These are phyloP conservation scores for Buathra laborator DNA, from an alignment of 2,888 invertebrate species.

Conservation along the genomic window DNA sequence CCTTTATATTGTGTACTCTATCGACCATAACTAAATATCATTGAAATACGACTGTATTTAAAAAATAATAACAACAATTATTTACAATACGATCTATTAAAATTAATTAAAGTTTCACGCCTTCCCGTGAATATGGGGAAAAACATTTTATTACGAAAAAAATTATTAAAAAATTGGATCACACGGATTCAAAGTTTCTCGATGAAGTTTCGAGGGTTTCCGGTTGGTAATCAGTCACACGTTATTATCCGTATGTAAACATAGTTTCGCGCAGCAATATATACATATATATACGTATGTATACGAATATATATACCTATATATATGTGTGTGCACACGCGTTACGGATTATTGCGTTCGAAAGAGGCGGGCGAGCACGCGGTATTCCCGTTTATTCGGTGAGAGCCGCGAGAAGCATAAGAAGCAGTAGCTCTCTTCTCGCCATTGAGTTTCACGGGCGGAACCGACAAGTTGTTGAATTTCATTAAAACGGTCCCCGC, in stretches of 20 bases:
- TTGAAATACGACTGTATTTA: background rate
- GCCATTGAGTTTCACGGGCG: slow-evolving; percentile 65
- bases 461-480: slow-evolving; percentile 64
- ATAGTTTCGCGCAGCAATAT: slow-evolving; percentile 32
- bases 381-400: slow-evolving; percentile 44
- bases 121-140: background rate
- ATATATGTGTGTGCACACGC: background rate
- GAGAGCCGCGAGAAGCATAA: slow-evolving; percentile 36
- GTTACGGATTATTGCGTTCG: background rate
- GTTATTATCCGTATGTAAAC: slow-evolving; percentile 32
- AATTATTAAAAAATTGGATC: slow-evolving; percentile 47
- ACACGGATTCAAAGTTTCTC: slow-evolving; percentile 37
- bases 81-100: background rate
- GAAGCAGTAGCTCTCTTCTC: slow-evolving; percentile 38
- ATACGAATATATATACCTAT: no score
- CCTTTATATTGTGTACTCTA: background rate
- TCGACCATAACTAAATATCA: background rate
- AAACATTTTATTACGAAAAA: slow-evolving; percentile 2
- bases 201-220: slow-evolving; percentile 51
- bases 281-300: background rate
- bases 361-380: background rate
- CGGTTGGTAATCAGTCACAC: slow-evolving; percentile 55
- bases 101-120: background rate
- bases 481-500: slow-evolving; percentile 69
- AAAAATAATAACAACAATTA: background rate